Evolutionary conservation across 2,888 invertebrate species (phyloP).

Genomic region (Orthosia cruda): DNA sequence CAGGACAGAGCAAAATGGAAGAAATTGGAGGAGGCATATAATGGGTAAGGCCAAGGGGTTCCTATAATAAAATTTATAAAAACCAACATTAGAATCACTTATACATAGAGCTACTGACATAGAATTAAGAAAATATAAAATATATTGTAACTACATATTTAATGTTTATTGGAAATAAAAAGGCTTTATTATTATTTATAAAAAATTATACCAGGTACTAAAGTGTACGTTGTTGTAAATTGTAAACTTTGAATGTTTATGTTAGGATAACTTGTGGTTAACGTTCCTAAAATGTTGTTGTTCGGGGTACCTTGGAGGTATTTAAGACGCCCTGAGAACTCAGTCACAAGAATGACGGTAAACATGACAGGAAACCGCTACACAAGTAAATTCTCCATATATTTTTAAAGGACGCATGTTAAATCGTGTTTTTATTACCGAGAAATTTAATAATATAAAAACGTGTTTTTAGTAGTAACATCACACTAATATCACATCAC

Average conservation of each 20-base stretch:
- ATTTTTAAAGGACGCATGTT: constrained; percentile 8
- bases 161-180: too few relatives aligned
- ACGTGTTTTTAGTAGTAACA: too few relatives aligned
- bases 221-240: constrained; percentile 9
- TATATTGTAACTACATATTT: too few relatives aligned
- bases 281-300: constrained; percentile 44
- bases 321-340: constrained; percentile 36
- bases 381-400: constrained; percentile 8
- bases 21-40: too few relatives aligned
- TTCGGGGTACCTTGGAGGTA: constrained; percentile 19
- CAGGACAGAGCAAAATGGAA: too few relatives aligned
- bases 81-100: too few relatives aligned
- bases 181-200: too few relatives aligned
- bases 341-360: constrained; percentile 21
- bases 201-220: background rate
- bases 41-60: too few relatives aligned
- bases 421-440: background rate
- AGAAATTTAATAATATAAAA: background rate
- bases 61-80: too few relatives aligned
- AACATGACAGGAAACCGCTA: constrained; percentile 13
- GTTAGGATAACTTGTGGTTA: constrained; percentile 38
- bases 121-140: too few relatives aligned
- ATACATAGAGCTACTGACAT: too few relatives aligned
- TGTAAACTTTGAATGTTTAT: constrained; percentile 9
- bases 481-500: too few relatives aligned